These are phyloP conservation scores for Megaustenia siamemsis DNA, from an alignment of 2,888 invertebrate genomes.

Conservation along the genomic window DNA sequence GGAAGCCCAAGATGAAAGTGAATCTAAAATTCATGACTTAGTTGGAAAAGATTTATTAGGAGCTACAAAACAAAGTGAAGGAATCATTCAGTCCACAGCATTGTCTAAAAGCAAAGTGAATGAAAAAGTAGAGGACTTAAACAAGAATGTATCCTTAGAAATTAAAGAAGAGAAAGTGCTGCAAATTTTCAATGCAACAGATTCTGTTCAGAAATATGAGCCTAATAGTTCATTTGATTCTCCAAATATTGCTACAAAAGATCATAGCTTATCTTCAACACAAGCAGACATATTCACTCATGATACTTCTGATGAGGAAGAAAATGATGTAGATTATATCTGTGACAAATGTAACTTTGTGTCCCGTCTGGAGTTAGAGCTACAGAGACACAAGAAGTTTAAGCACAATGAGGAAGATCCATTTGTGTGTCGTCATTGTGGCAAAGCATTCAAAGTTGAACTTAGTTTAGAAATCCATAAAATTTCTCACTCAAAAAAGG, in stretches of 20 bases:
- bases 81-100: background rate
- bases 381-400: conserved; percentile 47
- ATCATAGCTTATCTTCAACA: background rate
- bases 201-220: background rate
- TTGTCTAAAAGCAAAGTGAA: background rate
- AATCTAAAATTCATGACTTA: background rate
- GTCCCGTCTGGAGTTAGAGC: conserved; percentile 21
- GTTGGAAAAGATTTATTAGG: background rate
- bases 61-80: background rate
- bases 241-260: background rate
- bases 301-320: conserved; percentile 33
- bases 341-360: conserved; percentile 50
- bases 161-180: conserved; percentile 23
- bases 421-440: conserved; percentile 45
- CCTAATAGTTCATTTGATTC: background rate
- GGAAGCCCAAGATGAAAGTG: background rate
- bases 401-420: conserved; percentile 41
- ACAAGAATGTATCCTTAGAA: conserved; percentile 4
- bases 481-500: conserved; percentile 33
- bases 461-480: conserved; percentile 46
- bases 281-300: background rate
- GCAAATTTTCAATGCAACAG: background rate
- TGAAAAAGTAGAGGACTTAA: background rate
- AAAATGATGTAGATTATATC: background rate
- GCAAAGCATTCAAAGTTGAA: conserved; percentile 47